A percentile compares a stretch with the other conserved stretches of the same genome.
Evolutionary conservation across 2,797 vertebrate species (phyloP).

Genomic region (Mus spretus): DNA sequence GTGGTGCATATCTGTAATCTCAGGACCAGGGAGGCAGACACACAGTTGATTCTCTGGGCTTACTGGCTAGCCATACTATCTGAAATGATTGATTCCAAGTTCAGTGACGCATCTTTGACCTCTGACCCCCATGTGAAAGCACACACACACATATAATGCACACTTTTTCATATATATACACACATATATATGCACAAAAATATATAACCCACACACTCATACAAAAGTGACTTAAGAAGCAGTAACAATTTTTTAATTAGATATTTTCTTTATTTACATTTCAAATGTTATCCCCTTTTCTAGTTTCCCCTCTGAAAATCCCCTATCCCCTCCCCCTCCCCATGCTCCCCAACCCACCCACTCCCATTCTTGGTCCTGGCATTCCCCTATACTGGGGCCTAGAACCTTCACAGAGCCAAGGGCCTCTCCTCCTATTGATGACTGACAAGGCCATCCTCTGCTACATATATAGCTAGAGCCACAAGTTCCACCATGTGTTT

Average conservation of each 20-base stretch:
- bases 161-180: neutral
- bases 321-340: no score
- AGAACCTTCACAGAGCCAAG: no score
- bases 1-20: neutral
- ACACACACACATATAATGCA: neutral
- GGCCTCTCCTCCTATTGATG: no score
- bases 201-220: neutral
- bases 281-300: no score
- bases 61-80: neutral
- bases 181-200: neutral
- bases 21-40: neutral
- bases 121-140: neutral
- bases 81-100: neutral
- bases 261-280: no score
- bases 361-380: no score
- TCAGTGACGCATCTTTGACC: neutral
- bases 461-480: no score
- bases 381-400: no score
- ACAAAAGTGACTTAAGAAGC: constrained; percentile 23
- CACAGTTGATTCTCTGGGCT: neutral
- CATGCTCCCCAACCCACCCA: no score
- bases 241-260: neutral
- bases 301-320: no score
- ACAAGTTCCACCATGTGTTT: no score
- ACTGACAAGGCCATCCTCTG: no score